Evolutionary conservation across 2,888 invertebrate species (phyloP).

Genomic region (Adineta ricciae): DNA sequence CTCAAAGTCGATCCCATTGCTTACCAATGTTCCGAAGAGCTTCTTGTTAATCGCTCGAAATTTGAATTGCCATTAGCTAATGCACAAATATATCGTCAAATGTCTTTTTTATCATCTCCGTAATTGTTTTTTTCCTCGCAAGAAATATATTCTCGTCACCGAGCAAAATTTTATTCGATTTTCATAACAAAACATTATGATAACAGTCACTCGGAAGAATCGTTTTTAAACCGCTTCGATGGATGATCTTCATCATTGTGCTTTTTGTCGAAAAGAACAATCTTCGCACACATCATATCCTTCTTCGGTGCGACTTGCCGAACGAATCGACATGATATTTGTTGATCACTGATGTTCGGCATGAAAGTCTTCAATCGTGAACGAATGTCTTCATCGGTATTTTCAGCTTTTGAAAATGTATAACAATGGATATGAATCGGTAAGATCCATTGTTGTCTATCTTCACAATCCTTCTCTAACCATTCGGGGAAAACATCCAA

Average conservation of each 20-base stretch:
- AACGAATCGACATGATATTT: slow-evolving; percentile 54
- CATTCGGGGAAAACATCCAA: slow-evolving; percentile 22
- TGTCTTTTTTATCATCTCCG: not conserved
- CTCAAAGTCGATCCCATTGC: slow-evolving; percentile 22
- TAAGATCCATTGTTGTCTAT: not conserved
- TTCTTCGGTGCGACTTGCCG: slow-evolving; percentile 87
- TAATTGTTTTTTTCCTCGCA: too few species aligned
- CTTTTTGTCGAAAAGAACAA: not conserved
- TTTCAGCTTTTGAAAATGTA: slow-evolving; percentile 33
- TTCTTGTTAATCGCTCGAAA: not conserved
- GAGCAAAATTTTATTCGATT: too few species aligned
- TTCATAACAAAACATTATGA: too few species aligned
- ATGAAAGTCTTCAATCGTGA: slow-evolving; percentile 21
- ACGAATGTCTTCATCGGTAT: slow-evolving; percentile 18
- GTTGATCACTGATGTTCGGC: not conserved
- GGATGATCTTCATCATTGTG: not conserved
- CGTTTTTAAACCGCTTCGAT: slow-evolving; percentile 16
- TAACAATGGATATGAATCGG: slow-evolving; percentile 30
- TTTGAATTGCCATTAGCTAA: not conserved
- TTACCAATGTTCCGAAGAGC: slow-evolving; percentile 33
- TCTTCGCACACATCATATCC: slow-evolving; percentile 75
- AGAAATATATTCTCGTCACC: too few species aligned
- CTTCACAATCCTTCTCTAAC: slow-evolving; percentile 10
- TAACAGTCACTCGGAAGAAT: not conserved
- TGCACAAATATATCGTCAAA: not conserved